Base-by-base conservation (phyloP, 1,140 invertebrate species). In the Microplitis demolitor region DNA sequence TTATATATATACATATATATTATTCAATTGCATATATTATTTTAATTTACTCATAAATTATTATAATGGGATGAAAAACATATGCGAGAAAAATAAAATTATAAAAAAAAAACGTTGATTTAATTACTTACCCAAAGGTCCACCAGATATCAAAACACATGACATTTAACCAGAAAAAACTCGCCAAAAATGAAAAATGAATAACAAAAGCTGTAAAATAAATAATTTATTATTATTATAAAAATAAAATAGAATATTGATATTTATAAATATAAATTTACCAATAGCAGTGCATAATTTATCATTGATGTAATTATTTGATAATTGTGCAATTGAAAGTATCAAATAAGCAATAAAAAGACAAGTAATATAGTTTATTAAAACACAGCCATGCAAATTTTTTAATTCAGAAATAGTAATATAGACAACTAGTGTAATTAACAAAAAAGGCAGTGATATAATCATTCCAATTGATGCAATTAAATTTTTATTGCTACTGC, bases 91-190 rank as follows among this genome's bases (percentile, higher is more conserved):
- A 8, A 39, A 8, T 39, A 6, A 45, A 45, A 9, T 45, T 9
- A 0, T 45, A 11, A 9, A 45, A 9, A 11, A 39, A 39, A 4
- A 39, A 39, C 9, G 37, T 2, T 24, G 39, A 45, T 45, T 6
- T 5, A 45, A 45, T 45, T 45, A 45, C 89, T 91, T 88, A 94
- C 93, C 92, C 92, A 85, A 94, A 94, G 66, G 95, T 96, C 88
- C 92, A 92, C 91, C 93, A 96, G 80, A 96, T 94, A 83, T 97
- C 94, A 81, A 95, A 92, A 78, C 95, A 95, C 91, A 96, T 96
- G 53, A 95, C 91, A 84, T 94, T 95, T 80, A 97, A 91, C 96
- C 96, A 98, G 73, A 93, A 93, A 87, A 97, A 97, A 67, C 93
- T 93, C 3, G 94, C 90, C 78, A 96, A 87, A 82, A 96, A 93